These are phyloP conservation scores for Lasioglossum pauxillum DNA, from an alignment of 2,888 invertebrate genomes.

Conservation along the genomic window DNA sequence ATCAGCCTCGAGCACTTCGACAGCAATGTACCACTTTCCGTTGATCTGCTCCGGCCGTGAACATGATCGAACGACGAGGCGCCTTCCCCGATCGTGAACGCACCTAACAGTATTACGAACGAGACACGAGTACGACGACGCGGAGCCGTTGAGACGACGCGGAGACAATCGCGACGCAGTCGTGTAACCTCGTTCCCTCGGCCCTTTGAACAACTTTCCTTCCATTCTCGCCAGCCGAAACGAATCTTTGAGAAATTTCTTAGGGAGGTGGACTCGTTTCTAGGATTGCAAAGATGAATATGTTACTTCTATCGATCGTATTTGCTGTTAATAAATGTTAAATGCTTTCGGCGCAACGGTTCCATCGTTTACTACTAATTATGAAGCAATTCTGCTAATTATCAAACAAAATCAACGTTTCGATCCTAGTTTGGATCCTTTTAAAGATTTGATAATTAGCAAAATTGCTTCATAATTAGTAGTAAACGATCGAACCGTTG, in stretches of 20 bases:
- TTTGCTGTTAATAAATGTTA: too few species aligned
- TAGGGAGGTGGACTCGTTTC: too few species aligned
- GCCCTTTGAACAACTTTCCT: not conserved
- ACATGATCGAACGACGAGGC: constrained; percentile 20
- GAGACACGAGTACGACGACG: constrained; percentile 18
- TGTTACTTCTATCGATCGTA: too few species aligned
- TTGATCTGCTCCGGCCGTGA: not conserved
- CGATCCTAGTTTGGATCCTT: too few species aligned
- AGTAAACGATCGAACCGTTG: too few species aligned
- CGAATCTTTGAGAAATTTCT: not conserved
- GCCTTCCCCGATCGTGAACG: constrained; percentile 49
- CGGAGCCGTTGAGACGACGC: constrained; percentile 50
- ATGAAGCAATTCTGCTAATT: too few species aligned
- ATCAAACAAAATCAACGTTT: too few species aligned
- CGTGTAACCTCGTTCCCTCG: constrained; percentile 57
- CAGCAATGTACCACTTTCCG: not conserved
- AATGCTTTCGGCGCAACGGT: too few species aligned
- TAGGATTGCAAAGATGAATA: too few species aligned
- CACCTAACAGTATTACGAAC: constrained; percentile 51
- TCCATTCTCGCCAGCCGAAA: not conserved
- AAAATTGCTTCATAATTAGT: too few species aligned
- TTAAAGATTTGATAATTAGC: too few species aligned
- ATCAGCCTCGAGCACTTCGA: not conserved
- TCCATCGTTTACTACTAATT: too few species aligned
- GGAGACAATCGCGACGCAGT: constrained; percentile 66